These are phyloP conservation scores for Brevimyrus niger DNA, from an alignment of 2,113 vertebrate genomes.

Conservation along the genomic window DNA sequence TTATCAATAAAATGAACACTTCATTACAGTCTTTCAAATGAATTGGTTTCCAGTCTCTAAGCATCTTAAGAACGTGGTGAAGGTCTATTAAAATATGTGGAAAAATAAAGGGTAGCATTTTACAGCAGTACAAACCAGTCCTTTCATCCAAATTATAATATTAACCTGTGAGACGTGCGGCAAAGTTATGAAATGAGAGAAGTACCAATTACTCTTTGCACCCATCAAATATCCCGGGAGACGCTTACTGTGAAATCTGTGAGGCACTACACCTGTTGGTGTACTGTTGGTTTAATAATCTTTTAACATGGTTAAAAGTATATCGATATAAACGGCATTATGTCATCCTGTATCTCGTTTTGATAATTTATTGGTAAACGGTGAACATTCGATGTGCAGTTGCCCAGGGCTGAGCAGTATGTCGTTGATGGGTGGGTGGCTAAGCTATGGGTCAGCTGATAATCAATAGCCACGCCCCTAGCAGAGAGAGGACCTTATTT, in stretches of 20 bases:
- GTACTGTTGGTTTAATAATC: background rate
- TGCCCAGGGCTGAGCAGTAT: background rate
- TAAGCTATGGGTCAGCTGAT: background rate
- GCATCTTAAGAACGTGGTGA: too few species aligned
- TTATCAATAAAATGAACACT: background rate
- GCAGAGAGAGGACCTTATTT: background rate
- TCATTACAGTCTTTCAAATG: too few species aligned
- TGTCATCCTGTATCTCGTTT: background rate
- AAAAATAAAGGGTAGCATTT: too few species aligned
- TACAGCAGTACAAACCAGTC: too few species aligned
- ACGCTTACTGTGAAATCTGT: background rate
- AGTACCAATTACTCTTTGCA: background rate
- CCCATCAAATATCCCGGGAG: background rate
- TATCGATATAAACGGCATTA: background rate
- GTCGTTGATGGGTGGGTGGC: background rate
- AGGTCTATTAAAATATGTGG: too few species aligned
- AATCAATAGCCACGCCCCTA: background rate
- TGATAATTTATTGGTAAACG: background rate
- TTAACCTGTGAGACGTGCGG: background rate
- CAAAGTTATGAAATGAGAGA: background rate
- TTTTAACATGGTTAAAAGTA: background rate
- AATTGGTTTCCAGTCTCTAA: too few species aligned
- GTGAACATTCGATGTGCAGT: background rate
- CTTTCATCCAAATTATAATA: background rate
- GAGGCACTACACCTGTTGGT: background rate